Conservation (phyloP, 2,888 invertebrate species). For the Scaptodrosophila latifasciaeformis region DNA sequence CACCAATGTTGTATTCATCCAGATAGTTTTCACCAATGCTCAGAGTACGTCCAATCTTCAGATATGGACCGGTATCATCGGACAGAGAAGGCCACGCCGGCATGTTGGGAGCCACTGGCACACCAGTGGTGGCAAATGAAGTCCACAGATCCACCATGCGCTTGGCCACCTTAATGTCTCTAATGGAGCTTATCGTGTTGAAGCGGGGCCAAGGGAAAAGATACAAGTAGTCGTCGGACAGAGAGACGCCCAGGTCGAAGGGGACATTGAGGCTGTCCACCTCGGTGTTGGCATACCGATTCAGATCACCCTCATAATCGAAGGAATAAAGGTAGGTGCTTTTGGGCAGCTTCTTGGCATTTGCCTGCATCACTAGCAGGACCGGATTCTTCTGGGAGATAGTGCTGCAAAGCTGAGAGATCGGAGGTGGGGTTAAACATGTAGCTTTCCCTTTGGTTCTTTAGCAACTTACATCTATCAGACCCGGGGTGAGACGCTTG, state of each 20-base stretch:
- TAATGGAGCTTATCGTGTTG: constrained; percentile 63
- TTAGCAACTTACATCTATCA: constrained; percentile 75
- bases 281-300: constrained; percentile 69
- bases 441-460: not conserved
- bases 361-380: constrained; percentile 73
- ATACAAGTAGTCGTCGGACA: constrained; percentile 79
- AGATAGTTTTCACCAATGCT: constrained; percentile 68
- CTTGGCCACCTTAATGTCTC: constrained; percentile 74
- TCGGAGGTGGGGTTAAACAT: not conserved
- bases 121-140: constrained; percentile 71
- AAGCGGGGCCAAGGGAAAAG: constrained; percentile 76
- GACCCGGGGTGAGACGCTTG: constrained; percentile 74
- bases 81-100: constrained; percentile 71
- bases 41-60: constrained; percentile 65
- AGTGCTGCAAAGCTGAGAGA: constrained; percentile 75
- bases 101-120: constrained; percentile 61
- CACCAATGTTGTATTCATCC: constrained; percentile 69
- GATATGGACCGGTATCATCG: constrained; percentile 72
- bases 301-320: constrained; percentile 75
- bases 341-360: constrained; percentile 70
- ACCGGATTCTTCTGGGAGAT: constrained; percentile 76
- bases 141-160: constrained; percentile 75
- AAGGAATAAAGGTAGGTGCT: constrained; percentile 76
- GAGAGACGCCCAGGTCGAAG: constrained; percentile 77
- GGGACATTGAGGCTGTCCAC: constrained; percentile 73